phyloP scores from a whole-genome alignment of 2,113 vertebrate genomes.

The Corydoras maculifer region DNA sequence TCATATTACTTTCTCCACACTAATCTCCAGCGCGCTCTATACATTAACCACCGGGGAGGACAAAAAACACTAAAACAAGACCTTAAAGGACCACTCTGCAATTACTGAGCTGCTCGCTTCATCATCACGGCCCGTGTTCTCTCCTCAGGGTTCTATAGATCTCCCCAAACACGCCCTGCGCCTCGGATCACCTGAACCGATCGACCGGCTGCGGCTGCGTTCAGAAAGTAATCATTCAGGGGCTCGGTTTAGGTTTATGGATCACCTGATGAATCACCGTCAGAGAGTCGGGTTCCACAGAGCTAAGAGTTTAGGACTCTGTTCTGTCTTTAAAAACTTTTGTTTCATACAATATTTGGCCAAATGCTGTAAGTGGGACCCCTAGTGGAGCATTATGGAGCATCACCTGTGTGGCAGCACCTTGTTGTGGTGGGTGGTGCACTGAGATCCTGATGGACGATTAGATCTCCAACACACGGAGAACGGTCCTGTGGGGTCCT shows the following conservation, averaged over 20 bases:
- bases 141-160: conserved; percentile 19
- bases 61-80: not conserved
- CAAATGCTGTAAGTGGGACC: too few species aligned
- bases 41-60: not conserved
- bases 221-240: conserved; percentile 16
- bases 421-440: too few species aligned
- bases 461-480: too few species aligned
- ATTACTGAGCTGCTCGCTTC: conserved; percentile 28
- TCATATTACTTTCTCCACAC: conserved; percentile 25
- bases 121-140: conserved; percentile 36
- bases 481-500: too few species aligned
- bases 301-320: too few species aligned
- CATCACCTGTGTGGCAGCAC: too few species aligned
- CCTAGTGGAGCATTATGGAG: too few species aligned
- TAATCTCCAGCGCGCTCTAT: not conserved
- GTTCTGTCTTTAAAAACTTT: too few species aligned
- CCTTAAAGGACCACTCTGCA: conserved; percentile 21
- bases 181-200: conserved; percentile 25
- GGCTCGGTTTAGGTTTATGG: conserved; percentile 11
- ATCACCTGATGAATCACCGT: not conserved
- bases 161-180: conserved; percentile 15
- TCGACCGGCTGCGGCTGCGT: conserved; percentile 18
- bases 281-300: too few species aligned
- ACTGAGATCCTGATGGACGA: too few species aligned
- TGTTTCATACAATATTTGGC: too few species aligned